Percentiles rank a stretch among this genome's conserved stretches.
Evolutionary conservation across 2,888 invertebrate genomes (phyloP).

Genomic region (Epiblema foenella): DNA sequence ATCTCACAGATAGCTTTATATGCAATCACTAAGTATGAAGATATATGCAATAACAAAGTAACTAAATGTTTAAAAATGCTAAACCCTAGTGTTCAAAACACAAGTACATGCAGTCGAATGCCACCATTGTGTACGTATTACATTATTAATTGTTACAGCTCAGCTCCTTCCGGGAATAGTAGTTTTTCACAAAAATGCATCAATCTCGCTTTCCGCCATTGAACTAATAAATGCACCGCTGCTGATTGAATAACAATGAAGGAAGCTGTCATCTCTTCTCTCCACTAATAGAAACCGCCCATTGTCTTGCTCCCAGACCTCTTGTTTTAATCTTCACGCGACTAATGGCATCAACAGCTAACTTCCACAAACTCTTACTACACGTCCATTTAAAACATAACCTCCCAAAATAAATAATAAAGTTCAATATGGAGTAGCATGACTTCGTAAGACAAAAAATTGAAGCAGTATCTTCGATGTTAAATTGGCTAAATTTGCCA

Average conservation of each 20-base stretch:
- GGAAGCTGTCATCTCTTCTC: constrained; percentile 12
- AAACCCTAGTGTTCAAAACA: no score
- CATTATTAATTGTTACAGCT: not conserved
- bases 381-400: not conserved
- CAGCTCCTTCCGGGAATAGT: not conserved
- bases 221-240: not conserved
- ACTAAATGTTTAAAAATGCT: no score
- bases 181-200: constrained; percentile 1
- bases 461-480: not conserved
- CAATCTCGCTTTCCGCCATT: not conserved
- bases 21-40: no score
- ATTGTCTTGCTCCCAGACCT: constrained; percentile 16
- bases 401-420: not conserved
- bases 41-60: no score
- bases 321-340: constrained; percentile 18
- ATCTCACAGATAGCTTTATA: no score
- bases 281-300: constrained; percentile 23
- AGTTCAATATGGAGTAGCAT: not conserved
- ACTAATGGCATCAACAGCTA: not conserved
- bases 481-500: constrained; percentile 9
- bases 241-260: constrained; percentile 14
- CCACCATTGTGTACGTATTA: not conserved
- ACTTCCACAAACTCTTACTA: not conserved
- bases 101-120: not conserved
- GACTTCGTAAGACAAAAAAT: not conserved